A percentile compares a stretch with the other conserved stretches of the same genome.
These are phyloP conservation scores for Lanius collurio DNA, from an alignment of 2,113 vertebrate genomes.

Conservation along the genomic window DNA sequence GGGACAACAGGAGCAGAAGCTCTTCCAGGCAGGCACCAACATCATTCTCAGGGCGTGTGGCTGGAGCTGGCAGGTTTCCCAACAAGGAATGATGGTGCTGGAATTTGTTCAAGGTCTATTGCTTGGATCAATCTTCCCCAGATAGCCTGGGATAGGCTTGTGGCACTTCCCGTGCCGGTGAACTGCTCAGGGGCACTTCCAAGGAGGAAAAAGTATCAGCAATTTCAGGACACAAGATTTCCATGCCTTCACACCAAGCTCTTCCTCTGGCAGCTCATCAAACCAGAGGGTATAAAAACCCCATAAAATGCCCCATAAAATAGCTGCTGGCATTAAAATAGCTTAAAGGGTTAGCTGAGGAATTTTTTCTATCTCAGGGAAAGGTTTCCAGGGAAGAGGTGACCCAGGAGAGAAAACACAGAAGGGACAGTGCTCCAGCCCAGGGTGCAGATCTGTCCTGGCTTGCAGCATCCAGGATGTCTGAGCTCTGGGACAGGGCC, in stretches of 20 bases:
- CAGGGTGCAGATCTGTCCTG: neutral
- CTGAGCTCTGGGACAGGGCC: accelerated
- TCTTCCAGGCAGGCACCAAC: neutral
- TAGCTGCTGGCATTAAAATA: neutral
- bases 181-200: neutral
- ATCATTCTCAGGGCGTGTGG: accelerated
- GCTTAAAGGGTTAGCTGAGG: neutral
- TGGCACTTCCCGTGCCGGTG: accelerated
- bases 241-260: neutral
- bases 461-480: neutral
- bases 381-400: slow-evolving; percentile 9
- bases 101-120: neutral
- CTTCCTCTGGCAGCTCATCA: neutral
- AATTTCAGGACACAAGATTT: neutral
- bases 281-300: neutral
- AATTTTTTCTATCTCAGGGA: neutral
- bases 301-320: neutral
- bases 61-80: neutral
- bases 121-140: neutral
- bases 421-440: neutral
- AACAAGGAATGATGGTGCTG: neutral
- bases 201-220: neutral
- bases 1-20: neutral
- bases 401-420: neutral
- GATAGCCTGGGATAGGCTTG: neutral